Percentiles rank a stretch among this genome's conserved stretches.
phyloP scores from a whole-genome alignment of 2,113 vertebrate genomes.

The Coracopsis vasa region DNA sequence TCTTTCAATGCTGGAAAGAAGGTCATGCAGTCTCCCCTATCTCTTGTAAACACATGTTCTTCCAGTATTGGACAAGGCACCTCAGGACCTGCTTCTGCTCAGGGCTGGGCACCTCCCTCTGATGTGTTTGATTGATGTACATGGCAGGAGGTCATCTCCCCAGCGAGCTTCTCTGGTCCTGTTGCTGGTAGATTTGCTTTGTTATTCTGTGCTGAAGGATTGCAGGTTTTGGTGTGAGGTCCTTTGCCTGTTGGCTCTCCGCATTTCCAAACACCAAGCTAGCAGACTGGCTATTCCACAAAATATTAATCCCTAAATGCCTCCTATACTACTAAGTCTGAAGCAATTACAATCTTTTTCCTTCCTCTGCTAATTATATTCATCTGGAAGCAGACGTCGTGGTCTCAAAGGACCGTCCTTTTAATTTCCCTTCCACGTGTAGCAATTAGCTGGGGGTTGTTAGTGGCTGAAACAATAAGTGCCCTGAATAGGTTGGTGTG shows the following conservation, averaged over 20 bases:
- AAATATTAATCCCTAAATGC: conserved; percentile 19
- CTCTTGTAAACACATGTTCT: not conserved
- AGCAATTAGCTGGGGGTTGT: conserved; percentile 53
- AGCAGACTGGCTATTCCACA: not conserved
- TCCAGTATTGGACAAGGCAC: not conserved
- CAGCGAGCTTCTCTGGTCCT: not conserved
- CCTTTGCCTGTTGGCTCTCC: not conserved
- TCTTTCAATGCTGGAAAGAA: not conserved
- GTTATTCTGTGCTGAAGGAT: not conserved
- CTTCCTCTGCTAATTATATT: conserved; percentile 60
- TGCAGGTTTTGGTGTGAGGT: rapidly evolving
- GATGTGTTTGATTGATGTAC: not conserved
- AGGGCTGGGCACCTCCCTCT: not conserved
- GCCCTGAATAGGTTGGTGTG: conserved; percentile 1
- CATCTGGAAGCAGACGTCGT: conserved; percentile 39
- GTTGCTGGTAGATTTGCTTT: rapidly evolving
- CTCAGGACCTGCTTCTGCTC: not conserved
- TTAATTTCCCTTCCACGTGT: conserved; percentile 59
- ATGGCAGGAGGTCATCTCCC: rapidly evolving
- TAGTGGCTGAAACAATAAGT: conserved; percentile 19
- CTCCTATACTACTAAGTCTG: not conserved
- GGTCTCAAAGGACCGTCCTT: conserved; percentile 49
- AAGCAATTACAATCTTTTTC: conserved; percentile 13
- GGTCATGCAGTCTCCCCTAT: not conserved
- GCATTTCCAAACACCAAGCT: not conserved